Evolutionary conservation across 2,113 vertebrate species (phyloP).

Genomic region (Gila orcuttii): DNA sequence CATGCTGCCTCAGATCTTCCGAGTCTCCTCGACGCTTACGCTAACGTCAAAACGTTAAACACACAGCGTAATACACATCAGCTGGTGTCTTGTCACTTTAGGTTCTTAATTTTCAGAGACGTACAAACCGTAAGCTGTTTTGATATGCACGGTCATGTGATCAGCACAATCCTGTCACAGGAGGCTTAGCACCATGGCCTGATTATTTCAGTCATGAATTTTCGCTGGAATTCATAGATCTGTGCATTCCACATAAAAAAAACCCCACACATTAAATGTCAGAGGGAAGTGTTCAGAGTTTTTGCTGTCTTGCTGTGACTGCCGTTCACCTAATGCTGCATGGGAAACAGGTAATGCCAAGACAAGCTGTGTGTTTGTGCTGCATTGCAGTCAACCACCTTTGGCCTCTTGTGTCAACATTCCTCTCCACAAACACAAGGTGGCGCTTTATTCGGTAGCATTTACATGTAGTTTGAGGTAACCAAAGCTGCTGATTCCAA

Average conservation of each 20-base stretch:
- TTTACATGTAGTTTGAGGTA: constrained; percentile 21
- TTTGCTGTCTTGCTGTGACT: neutral
- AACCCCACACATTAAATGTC: neutral
- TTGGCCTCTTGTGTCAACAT: neutral
- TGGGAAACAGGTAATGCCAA: constrained; percentile 28
- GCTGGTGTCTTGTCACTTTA: neutral
- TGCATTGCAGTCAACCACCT: constrained; percentile 67
- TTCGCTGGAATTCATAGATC: neutral
- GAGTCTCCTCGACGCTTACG: constrained; percentile 89
- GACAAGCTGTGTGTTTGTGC: constrained; percentile 55
- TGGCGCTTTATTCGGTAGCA: constrained; percentile 61
- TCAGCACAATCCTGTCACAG: neutral
- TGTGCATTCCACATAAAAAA: constrained; percentile 1
- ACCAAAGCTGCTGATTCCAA: constrained; percentile 50
- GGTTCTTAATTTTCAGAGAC: neutral
- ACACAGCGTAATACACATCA: neutral
- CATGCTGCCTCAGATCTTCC: constrained; percentile 99
- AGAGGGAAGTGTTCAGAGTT: neutral
- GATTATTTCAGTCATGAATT: constrained; percentile 21
- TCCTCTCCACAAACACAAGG: constrained; percentile 63
- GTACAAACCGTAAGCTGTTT: neutral
- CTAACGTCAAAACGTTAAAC: constrained; percentile 82
- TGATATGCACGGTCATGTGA: neutral
- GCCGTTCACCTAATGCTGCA: constrained; percentile 7
- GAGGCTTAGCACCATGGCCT: neutral